Evolutionary conservation across 2,888 invertebrate species (phyloP), one percentile per base, ranked within the genome.

Genomic region (Parapristionchus giblindavisi): DNA sequence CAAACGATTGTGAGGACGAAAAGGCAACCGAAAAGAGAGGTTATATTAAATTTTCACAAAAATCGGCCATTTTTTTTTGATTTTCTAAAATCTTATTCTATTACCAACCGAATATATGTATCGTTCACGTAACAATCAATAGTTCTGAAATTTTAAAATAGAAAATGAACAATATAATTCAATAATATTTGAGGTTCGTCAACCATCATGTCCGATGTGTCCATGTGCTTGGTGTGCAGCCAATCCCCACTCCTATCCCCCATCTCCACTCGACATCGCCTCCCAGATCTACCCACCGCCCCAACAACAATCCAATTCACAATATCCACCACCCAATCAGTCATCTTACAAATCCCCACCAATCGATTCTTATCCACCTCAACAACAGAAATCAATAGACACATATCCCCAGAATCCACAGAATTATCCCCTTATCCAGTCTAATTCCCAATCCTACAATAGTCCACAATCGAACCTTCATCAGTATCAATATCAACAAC

Each of bases 161-260:
- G n/a, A n/a, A n/a, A n/a, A n/a, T n/a, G n/a, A n/a, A n/a, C n/a
- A n/a, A n/a, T n/a, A n/a, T n/a, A n/a, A n/a, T n/a, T n/a, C n/a
- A n/a, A 17, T 60, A 11, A 38, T 36, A 8, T 58, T 14, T 5
- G 40, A 58, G 71, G 36, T 29, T 8, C 56, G 34, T 21, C 38
- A 54, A 43, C 14, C 11, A 8, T 11, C 11, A 14, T 71, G 58
- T 21, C 71, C 71, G 32, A 29, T 71, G 58, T 71, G 71, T 36
- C 58, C 71, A 8, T 71, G 71, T 36, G 36, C 56, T 27, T 71
- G 71, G 71, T 71, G 56, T 24, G n/a, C 27, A 8, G 5, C 66
- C 27, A 48, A 48, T 36, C 68, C 24, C 52, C 0, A 21, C 29
- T 51, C 48, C 21, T 34, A 48, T 24, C 0, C 40, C 29, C 38